These are phyloP conservation scores for Liodrosophila aerea DNA, from an alignment of 2,888 invertebrate species.

Conservation along the genomic window DNA sequence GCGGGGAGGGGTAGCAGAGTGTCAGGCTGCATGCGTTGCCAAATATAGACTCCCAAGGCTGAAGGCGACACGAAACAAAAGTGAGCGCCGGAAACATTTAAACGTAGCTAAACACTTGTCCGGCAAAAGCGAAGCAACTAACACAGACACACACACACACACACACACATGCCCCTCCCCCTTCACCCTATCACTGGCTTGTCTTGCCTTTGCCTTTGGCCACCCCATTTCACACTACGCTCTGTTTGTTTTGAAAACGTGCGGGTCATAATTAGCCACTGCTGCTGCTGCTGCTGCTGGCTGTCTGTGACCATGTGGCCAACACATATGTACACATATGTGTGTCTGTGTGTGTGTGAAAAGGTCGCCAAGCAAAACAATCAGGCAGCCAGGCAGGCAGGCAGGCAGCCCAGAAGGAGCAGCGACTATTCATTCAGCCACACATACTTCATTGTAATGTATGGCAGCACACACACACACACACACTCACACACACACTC, in stretches of 20 bases:
- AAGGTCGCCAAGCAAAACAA: conserved; percentile 71
- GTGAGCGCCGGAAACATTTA: conserved; percentile 76
- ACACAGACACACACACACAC: background rate
- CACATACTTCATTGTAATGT: conserved; percentile 76
- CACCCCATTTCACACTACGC: background rate
- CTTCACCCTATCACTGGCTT: background rate
- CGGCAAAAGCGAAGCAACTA: conserved; percentile 20
- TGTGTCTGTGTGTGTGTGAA: conserved; percentile 38
- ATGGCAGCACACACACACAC: conserved; percentile 48
- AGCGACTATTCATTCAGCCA: conserved; percentile 62
- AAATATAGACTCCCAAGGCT: conserved; percentile 77
- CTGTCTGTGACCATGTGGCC: conserved; percentile 51
- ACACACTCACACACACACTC: conserved; percentile 17
- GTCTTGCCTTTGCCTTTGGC: conserved; percentile 4
- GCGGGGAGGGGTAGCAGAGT: conserved; percentile 16
- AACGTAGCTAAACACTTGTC: conserved; percentile 76
- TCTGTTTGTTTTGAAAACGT: conserved; percentile 77
- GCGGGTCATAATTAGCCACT: conserved; percentile 82
- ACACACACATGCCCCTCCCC: background rate
- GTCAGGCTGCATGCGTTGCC: conserved; percentile 72
- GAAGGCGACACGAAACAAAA: conserved; percentile 71
- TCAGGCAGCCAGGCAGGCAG: conserved; percentile 38
- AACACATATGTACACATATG: conserved; percentile 16
- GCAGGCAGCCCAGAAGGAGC: conserved; percentile 17
- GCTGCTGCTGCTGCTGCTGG: conserved; percentile 54